Evolutionary conservation across 2,797 vertebrate genomes (phyloP).

Genomic region (Diglossa cyanea): DNA sequence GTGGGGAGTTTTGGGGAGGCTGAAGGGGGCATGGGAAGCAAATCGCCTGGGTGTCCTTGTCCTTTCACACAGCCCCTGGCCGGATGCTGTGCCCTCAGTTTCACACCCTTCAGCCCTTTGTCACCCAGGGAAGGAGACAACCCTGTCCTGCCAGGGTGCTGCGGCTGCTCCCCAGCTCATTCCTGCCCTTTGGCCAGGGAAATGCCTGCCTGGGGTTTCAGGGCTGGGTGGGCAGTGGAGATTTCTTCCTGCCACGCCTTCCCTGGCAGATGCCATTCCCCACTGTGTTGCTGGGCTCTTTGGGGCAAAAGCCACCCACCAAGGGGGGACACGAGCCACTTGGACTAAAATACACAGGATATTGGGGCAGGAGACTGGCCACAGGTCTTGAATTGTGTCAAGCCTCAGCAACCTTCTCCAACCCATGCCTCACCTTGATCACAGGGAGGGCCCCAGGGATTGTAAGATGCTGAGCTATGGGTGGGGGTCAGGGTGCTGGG

Average conservation of each 20-base stretch:
- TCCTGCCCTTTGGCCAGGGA: not conserved
- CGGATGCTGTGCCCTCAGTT: not conserved
- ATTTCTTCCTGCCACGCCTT: not conserved
- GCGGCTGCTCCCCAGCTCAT: not conserved
- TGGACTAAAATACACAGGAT: not conserved
- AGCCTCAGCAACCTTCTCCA: not conserved
- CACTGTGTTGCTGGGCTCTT: accelerated
- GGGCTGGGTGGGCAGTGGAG: not conserved
- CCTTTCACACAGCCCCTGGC: not conserved
- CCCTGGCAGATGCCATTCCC: not conserved
- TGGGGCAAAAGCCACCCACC: not conserved
- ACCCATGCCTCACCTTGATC: not conserved
- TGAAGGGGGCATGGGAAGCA: not conserved
- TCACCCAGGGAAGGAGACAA: not conserved
- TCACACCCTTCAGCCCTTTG: not conserved
- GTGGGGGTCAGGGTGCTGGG: not conserved
- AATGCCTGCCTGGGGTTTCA: accelerated
- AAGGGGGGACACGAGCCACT: not conserved
- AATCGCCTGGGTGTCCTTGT: not conserved
- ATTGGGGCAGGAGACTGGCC: accelerated
- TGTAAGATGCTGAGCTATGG: not conserved
- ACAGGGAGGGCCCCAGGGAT: not conserved
- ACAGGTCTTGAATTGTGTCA: accelerated
- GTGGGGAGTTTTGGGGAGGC: not conserved
- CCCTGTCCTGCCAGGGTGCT: not conserved